Evolutionary conservation across 2,113 vertebrate species (phyloP).

Genomic region (Callaeas wilsoni): DNA sequence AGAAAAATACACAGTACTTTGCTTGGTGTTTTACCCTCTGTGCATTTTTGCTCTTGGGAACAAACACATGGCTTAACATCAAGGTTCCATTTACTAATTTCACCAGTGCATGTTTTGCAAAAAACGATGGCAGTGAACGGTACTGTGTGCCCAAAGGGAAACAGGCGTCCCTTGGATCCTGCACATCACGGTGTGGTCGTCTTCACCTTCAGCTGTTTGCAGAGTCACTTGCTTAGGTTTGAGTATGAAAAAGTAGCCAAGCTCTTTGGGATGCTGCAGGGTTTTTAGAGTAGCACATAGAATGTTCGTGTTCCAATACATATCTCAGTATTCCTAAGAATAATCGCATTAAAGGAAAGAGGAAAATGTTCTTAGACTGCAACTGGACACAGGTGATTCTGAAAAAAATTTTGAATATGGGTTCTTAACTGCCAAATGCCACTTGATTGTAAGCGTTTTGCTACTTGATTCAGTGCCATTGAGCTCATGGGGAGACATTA

Average conservation of each 20-base stretch:
- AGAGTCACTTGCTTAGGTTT: neutral
- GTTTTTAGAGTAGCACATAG: neutral
- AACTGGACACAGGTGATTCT: neutral
- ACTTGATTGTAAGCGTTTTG: slow-evolving; percentile 22
- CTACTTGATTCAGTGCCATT: neutral
- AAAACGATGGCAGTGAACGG: neutral
- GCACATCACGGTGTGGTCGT: neutral
- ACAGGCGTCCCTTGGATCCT: neutral
- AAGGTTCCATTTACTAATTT: neutral
- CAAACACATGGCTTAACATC: neutral
- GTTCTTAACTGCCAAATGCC: neutral
- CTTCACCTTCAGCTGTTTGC: neutral
- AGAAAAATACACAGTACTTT: neutral
- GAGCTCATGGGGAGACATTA: slow-evolving; percentile 23
- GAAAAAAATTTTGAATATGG: neutral
- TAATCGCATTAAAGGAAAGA: neutral
- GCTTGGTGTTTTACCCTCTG: neutral
- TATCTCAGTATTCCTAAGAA: neutral
- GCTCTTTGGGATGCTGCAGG: neutral
- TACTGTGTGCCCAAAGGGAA: neutral
- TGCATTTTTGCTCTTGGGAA: neutral
- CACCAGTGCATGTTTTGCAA: neutral
- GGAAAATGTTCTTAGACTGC: neutral
- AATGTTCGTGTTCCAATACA: neutral
- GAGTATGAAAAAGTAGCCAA: neutral